Base-by-base conservation (phyloP, 2,888 invertebrate species). In the Amiota communis region DNA sequence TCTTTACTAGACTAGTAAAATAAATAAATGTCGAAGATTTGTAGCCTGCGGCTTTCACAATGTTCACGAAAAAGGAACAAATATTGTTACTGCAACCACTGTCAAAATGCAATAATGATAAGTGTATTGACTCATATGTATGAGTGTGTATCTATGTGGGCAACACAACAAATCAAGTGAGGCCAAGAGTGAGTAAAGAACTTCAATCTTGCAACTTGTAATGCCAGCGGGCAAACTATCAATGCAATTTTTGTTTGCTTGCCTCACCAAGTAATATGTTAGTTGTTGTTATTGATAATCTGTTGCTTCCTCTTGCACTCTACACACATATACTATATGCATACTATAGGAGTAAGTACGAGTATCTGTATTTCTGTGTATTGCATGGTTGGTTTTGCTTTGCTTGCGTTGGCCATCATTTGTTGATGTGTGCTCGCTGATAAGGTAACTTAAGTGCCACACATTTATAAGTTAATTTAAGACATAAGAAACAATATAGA, bases 391-490 rank as follows among this genome's bases (percentile, higher is more conserved):
- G 48, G 2, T n/a, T 11, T 49, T 20, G 20, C 23, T 63, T 63
- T 63, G 46, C 46, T 36, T 68, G 67, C 36, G 0, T n/a, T 15
- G 10, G 13, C 63, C 13, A 46, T 4, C 12, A 36, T 12, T 63
- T 63, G 63, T 46, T 63, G 63, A 36, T 63, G 63, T 13, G 59
- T 20, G 17, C 23, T 12, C 23, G 51, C 67, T 68, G 67, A 68
- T 68, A 68, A 68, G 67, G 15, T 20, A 53, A 68, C 20, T 49
- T 61, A 67, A 71, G 74, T 71, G 68, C 67, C 74, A 68, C 68
- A 61, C 73, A 76, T 76, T 82, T 84, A 82, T 84, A 78, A 82
- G 85, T 84, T 77, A 84, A 82, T 82, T 84, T 83, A 77, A 51
- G 53, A 51, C 12, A 65, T 48, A 48, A 65, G 48, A 10, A 10